Evolutionary conservation across 2,888 invertebrate species (phyloP).

Genomic region (Ctenicera cuprea): DNA sequence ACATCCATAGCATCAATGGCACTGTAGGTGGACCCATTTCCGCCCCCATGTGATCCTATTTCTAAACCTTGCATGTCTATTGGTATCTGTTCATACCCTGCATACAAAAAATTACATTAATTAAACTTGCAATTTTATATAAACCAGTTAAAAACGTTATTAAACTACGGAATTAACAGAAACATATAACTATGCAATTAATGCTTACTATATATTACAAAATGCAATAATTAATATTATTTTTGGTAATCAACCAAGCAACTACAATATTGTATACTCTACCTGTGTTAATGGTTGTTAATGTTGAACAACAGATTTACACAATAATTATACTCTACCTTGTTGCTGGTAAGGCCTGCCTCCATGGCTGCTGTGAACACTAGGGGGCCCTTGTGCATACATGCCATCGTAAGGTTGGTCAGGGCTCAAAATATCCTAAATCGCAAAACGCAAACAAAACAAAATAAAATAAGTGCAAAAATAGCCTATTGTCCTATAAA

Average conservation of each 20-base stretch:
- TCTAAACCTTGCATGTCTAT: conserved; percentile 98
- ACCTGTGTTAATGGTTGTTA: conserved; percentile 44
- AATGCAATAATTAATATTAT: neutral
- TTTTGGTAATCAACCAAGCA: neutral
- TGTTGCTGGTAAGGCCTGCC: conserved; percentile 88
- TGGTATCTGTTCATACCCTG: conserved; percentile 98
- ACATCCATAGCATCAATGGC: conserved; percentile 92
- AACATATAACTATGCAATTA: no score
- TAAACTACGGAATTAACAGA: no score
- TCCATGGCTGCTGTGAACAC: conserved; percentile 87
- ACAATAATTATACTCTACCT: conserved; percentile 79
- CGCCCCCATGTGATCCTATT: conserved; percentile 82
- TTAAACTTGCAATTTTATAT: no score
- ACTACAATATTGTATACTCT: conserved; percentile 24
- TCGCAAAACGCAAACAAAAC: conserved; percentile 70
- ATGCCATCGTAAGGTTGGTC: conserved; percentile 95
- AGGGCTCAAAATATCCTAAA: conserved; percentile 92
- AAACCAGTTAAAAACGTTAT: no score
- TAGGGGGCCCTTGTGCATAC: conserved; percentile 94
- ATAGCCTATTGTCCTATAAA: conserved; percentile 51
- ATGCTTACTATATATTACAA: no score
- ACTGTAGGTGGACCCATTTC: conserved; percentile 82
- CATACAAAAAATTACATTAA: conserved; percentile 57
- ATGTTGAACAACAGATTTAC: conserved; percentile 10
- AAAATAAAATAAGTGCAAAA: conserved; percentile 59